A percentile compares a stretch with the other conserved stretches of the same genome.
Conservation (phyloP, 2,888 invertebrate genomes). For the Drosophila affinis region DNA sequence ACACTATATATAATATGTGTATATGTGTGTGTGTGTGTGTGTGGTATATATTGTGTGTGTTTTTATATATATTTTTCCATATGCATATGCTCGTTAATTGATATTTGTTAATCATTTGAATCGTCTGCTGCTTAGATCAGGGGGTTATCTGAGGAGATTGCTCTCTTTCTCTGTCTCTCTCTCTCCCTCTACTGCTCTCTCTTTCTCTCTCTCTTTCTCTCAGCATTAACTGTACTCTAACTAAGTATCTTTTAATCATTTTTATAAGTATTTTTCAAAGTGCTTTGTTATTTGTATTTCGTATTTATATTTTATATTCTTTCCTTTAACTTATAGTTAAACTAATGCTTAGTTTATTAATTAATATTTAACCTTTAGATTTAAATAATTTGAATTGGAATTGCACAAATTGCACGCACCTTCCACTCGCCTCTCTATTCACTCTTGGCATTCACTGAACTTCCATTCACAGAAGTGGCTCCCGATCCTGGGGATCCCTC, state of each 20-base stretch:
- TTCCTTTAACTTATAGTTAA: background rate
- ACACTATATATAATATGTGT: constrained; percentile 18
- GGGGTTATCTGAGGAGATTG: constrained; percentile 20
- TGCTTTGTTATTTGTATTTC: constrained; percentile 14
- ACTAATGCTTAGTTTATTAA: background rate
- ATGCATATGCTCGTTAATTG: constrained; percentile 41
- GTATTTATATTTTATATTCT: background rate
- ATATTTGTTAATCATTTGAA: constrained; percentile 50
- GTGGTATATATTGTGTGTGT: background rate
- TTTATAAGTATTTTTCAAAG: constrained; percentile 16
- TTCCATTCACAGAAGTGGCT: constrained; percentile 49
- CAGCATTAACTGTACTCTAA: constrained; percentile 22
- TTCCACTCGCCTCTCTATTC: constrained; percentile 55
- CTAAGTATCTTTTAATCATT: constrained; percentile 15
- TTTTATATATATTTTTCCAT: constrained; percentile 29
- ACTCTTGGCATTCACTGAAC: constrained; percentile 56
- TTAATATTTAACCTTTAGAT: background rate
- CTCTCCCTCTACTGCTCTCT: too few species aligned
- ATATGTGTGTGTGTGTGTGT: constrained; percentile 24
- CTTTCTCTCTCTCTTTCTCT: too few species aligned
- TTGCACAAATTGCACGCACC: constrained; percentile 39
- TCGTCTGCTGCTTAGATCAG: constrained; percentile 22
- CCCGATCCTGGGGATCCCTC: constrained; percentile 27
- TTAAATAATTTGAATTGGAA: constrained; percentile 2
- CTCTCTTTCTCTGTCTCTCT: background rate